Conservation (phyloP, 2,113 vertebrate genomes). For the Coryphaenoides rupestris region DNA sequence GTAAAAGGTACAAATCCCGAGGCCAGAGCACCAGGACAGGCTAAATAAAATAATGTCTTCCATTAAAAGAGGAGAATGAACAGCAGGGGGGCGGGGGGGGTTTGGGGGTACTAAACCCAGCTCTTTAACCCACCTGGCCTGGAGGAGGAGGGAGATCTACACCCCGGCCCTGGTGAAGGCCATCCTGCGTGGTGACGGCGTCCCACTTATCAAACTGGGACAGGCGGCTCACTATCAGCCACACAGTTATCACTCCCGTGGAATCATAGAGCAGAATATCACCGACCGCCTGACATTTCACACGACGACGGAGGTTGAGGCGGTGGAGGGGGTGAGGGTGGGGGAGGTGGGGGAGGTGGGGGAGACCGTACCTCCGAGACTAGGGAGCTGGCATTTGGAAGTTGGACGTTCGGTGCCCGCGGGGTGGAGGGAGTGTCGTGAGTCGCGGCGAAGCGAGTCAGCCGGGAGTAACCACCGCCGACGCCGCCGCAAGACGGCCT, state of each 20-base stretch:
- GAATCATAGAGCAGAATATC: conserved; percentile 65
- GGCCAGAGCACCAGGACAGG: not conserved
- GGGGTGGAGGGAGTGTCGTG: conserved; percentile 44
- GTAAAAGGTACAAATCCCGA: no score
- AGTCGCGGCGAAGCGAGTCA: conserved; percentile 15
- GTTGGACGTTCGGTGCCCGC: conserved; percentile 49
- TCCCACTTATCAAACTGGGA: conserved; percentile 62
- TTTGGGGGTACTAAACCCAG: conserved; percentile 23
- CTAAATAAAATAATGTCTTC: not conserved
- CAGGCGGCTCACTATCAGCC: conserved; percentile 31
- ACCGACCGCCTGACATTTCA: conserved; percentile 65
- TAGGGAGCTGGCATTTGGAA: conserved; percentile 64
- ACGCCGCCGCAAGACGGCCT: conserved; percentile 28
- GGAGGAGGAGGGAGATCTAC: conserved; percentile 37
- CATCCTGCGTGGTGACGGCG: conserved; percentile 50
- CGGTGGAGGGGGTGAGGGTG: no score
- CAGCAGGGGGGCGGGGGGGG: no score
- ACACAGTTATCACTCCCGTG: conserved; percentile 47
- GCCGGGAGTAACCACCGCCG: no score
- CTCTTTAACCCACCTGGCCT: conserved; percentile 28
- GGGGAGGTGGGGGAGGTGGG: conserved; percentile 57
- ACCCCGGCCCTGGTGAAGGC: conserved; percentile 31
- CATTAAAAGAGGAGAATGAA: not conserved
- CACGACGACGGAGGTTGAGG: no score
- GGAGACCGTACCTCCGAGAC: conserved; percentile 53